phyloP scores from a whole-genome alignment of 2,888 invertebrate species.

The Drosophila neonasuta region DNA sequence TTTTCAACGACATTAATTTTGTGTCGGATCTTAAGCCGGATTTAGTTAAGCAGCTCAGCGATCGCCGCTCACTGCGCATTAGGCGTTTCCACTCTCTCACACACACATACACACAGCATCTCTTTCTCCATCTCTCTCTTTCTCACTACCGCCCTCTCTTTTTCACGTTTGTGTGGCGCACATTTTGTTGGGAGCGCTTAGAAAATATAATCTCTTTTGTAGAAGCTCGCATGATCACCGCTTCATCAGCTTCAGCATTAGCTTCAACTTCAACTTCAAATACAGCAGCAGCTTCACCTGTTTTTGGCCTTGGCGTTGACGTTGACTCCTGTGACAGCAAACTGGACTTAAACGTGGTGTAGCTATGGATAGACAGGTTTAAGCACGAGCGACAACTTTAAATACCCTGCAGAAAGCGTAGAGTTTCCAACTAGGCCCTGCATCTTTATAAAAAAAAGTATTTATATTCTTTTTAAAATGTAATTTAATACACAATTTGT shows the following conservation, averaged over 20 bases:
- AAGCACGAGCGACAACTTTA: constrained; percentile 14
- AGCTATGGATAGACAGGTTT: constrained; percentile 21
- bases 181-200: constrained; percentile 78
- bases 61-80: constrained; percentile 66
- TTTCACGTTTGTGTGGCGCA: constrained; percentile 15
- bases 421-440: no score
- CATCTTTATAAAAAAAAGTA: no score
- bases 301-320: constrained; percentile 42
- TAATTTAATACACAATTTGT: no score
- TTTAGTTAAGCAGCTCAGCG: constrained; percentile 82
- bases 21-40: constrained; percentile 82
- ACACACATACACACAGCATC: constrained; percentile 17
- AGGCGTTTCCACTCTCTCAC: constrained; percentile 50
- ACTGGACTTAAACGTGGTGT: constrained; percentile 17
- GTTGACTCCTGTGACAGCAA: constrained; percentile 14
- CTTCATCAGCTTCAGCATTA: constrained; percentile 61
- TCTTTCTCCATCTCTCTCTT: background rate
- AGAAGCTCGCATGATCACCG: constrained; percentile 76
- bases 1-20: constrained; percentile 81
- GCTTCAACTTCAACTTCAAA: constrained; percentile 59
- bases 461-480: no score
- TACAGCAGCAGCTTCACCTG: constrained; percentile 47
- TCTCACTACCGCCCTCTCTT: background rate
- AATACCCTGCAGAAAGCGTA: constrained; percentile 5
- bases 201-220: constrained; percentile 81